Base-by-base conservation (phyloP, 2,113 vertebrate species). In the Nerophis lumbriciformis region DNA sequence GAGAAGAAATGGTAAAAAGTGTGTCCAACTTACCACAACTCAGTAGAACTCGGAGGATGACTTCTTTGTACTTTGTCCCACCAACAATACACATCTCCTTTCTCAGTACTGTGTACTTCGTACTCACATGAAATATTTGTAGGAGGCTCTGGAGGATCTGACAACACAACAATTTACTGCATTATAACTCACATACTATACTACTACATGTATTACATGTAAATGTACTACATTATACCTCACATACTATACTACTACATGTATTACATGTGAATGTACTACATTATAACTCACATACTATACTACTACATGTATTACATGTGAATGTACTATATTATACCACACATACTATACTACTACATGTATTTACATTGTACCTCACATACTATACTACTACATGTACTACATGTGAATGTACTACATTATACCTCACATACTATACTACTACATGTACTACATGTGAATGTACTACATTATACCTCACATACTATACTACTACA, bases 61-160 rank as follows among this genome's bases (percentile, higher is more conserved):
- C 88, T 88, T n/a, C 87, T 48, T 12, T 72, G 66, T 80, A 86
- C 88, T 54, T 57, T 68, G n/a, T 72, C 57, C 89, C 90, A 91
- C 5, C 65, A 69, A 67, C 90, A 92, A 8, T 15, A 36, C 63
- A 90, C 71, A 35, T 56, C 60, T 48, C 84, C 73, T 8, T 12
- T 59, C 38, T 71, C 19, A 12, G 51, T 58, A 37, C n/a, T 65
- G 5, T 0, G 10, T 7, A 82, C 59, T 6, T 78, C 56, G 60
- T 82, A 74, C 61, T 63, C 36, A 67, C 90, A 92, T 1, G 61
- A 81, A 47, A 90, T 48, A 53, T 81, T 80, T 69, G 72, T 60
- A 4, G 89, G 87, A 1, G 0, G 6, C 16, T 79, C 82, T 21
- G 88, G 90, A 39, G 62, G 66, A 44, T 89, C 90, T 92, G 72